Percentiles rank a stretch among this genome's conserved stretches.
Evolutionary conservation across 2,113 vertebrate genomes (phyloP).

Genomic region (Thunnus thynnus): DNA sequence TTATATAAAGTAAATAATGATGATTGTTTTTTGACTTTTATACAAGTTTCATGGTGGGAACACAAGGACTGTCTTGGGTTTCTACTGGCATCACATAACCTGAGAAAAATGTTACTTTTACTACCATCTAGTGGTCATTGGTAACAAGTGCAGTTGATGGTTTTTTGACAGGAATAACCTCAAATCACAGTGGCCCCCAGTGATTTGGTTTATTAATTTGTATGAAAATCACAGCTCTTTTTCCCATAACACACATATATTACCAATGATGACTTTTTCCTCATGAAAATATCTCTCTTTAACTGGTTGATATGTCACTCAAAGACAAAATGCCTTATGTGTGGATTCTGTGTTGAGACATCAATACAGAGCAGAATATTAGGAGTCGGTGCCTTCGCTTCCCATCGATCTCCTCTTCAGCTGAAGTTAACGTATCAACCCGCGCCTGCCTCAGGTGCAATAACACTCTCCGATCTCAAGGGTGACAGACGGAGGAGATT

Average conservation of each 20-base stretch:
- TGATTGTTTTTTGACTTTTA: no score
- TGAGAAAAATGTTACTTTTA: background rate
- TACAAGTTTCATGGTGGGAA: no score
- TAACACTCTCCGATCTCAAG: conserved; percentile 25
- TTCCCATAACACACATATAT: background rate
- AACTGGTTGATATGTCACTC: background rate
- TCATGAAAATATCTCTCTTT: background rate
- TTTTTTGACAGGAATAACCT: no score
- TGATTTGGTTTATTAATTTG: no score
- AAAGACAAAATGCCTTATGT: background rate
- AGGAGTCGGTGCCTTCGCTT: background rate
- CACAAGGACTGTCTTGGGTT: no score
- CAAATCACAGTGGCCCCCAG: no score
- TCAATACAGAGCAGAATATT: conserved; percentile 8
- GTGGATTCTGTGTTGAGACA: background rate
- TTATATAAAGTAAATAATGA: no score
- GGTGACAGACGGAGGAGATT: conserved; percentile 55
- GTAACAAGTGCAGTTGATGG: background rate
- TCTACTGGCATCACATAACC: background rate
- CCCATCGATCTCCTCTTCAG: conserved; percentile 20
- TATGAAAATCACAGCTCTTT: background rate
- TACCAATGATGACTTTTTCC: background rate
- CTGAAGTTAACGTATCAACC: conserved; percentile 1
- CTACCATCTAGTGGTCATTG: conserved; percentile 29
- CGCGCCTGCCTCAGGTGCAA: conserved; percentile 8